Evolutionary conservation across 2,113 vertebrate species (phyloP).

Genomic region (Centropus unirufus): DNA sequence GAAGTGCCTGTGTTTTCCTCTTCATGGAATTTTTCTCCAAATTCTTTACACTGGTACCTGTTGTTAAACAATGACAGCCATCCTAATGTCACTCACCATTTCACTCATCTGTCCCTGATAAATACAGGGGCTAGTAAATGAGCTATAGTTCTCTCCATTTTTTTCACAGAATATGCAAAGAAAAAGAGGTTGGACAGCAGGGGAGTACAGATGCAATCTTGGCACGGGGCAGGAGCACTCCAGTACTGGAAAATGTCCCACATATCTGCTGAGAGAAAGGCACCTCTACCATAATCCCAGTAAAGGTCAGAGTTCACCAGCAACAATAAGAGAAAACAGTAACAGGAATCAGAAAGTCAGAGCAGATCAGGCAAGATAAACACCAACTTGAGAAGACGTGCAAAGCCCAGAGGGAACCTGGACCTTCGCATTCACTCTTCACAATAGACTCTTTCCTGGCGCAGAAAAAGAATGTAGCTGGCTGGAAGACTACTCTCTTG

Average conservation of each 20-base stretch:
- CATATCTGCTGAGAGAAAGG: neutral
- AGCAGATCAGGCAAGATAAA: conserved; percentile 33
- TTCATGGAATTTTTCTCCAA: conserved; percentile 32
- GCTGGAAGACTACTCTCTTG: neutral
- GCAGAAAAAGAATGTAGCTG: neutral
- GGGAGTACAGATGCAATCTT: neutral
- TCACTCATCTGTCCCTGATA: neutral
- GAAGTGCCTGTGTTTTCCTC: neutral
- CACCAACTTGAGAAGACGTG: neutral
- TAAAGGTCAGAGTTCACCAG: neutral
- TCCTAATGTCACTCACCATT: neutral
- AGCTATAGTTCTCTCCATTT: neutral
- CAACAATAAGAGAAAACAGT: neutral
- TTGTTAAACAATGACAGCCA: neutral
- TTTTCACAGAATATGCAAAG: neutral
- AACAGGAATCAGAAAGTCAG: conserved; percentile 22
- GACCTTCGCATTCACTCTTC: neutral
- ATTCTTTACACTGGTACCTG: neutral
- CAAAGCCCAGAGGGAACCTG: conserved; percentile 11
- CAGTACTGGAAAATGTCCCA: neutral
- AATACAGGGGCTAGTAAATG: neutral
- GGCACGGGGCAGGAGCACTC: neutral
- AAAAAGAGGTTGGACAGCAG: neutral
- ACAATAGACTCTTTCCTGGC: neutral
- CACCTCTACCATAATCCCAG: neutral